Evolutionary conservation across 2,797 vertebrate genomes (phyloP).

Genomic region (Macroramphosus scolopax): DNA sequence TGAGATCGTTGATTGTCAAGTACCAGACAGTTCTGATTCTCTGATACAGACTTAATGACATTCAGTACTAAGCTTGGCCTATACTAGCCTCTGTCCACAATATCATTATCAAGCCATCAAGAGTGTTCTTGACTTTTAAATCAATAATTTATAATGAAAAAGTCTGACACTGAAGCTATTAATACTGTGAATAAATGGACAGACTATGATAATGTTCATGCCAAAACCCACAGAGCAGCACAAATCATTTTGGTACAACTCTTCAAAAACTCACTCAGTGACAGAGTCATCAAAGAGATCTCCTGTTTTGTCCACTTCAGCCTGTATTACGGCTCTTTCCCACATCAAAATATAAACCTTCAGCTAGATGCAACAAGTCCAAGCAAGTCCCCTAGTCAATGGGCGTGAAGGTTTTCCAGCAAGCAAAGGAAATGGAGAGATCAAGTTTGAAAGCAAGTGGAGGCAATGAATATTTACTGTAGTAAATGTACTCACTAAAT

Average conservation of each 20-base stretch:
- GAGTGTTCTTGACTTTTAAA: background rate
- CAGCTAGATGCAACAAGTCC: constrained; percentile 19
- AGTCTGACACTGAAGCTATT: background rate
- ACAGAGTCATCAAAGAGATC: too few species aligned
- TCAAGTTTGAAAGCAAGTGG: constrained; percentile 1
- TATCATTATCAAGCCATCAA: background rate
- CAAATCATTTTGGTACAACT: constrained; percentile 6
- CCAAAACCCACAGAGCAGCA: background rate
- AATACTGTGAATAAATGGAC: constrained; percentile 1
- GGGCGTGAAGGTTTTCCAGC: background rate
- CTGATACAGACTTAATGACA: constrained; percentile 17
- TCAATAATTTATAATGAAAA: too few species aligned
- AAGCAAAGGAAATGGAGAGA: constrained; percentile 10
- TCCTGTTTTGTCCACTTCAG: too few species aligned
- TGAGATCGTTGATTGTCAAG: constrained; percentile 13
- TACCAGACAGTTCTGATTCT: constrained; percentile 19
- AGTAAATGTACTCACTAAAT: background rate
- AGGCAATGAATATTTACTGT: background rate
- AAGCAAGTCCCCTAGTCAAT: background rate
- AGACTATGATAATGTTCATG: background rate
- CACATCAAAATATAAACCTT: too few species aligned
- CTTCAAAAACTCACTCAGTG: too few species aligned
- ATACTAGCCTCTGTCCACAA: background rate
- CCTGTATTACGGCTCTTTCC: too few species aligned
- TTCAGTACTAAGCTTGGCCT: constrained; percentile 12